Evolutionary conservation across 2,888 invertebrate species (phyloP).

Genomic region (Chymomyza procnemis): DNA sequence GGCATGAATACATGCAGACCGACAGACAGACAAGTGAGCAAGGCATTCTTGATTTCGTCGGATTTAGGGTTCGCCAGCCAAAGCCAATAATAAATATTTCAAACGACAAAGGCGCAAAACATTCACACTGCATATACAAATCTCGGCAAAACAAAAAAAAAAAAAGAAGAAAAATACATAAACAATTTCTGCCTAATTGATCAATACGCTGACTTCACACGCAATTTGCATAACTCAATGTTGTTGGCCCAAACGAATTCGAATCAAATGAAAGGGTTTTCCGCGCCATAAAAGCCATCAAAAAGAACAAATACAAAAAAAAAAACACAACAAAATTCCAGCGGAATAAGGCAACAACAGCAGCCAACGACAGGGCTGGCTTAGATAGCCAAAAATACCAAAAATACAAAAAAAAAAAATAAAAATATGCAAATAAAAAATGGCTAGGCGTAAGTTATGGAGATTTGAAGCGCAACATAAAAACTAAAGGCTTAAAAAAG

Average conservation of each 20-base stretch:
- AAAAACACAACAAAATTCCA: constrained; percentile 9
- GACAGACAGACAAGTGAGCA: background rate
- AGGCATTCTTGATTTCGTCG: background rate
- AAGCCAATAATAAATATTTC: background rate
- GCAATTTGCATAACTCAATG: constrained; percentile 53
- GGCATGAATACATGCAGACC: background rate
- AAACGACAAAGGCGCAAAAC: background rate
- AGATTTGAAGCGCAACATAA: background rate
- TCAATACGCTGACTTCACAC: constrained; percentile 50
- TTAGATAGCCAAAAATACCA: background rate
- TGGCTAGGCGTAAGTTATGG: background rate
- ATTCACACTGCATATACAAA: constrained; percentile 10
- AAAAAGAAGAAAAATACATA: too few species aligned
- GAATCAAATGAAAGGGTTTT: constrained; percentile 58
- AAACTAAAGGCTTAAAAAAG: background rate
- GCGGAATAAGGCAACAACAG: constrained; percentile 8
- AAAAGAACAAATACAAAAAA: too few species aligned
- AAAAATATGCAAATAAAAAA: background rate
- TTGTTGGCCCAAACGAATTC: constrained; percentile 23
- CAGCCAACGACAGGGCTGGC: constrained; percentile 33
- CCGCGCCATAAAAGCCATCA: constrained; percentile 55
- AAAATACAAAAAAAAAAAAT: too few species aligned
- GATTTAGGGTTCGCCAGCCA: background rate
- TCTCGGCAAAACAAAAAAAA: constrained; percentile 16
- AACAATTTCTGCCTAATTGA: constrained; percentile 65